Base-by-base conservation (phyloP, 1,140 invertebrate genomes). In the Calliphora vicina region DNA sequence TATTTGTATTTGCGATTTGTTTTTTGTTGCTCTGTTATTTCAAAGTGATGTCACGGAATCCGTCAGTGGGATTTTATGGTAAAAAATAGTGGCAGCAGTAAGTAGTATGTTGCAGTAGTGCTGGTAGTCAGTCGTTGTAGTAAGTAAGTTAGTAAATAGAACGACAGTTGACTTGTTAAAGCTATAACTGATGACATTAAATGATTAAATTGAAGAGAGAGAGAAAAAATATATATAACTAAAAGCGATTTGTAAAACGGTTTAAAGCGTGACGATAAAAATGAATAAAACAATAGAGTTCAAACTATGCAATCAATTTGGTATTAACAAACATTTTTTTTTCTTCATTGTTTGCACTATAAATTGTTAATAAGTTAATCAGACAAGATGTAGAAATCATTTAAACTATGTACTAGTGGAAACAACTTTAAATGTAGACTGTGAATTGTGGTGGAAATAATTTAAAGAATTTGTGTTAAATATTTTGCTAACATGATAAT, bases 71-170 rank as follows among this genome's bases (percentile, higher is more conserved):
- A 57, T 57, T 57, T 57, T 15, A 15, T 57, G 50, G 50, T 57
- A 35, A 8, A n/a, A n/a, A n/a, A 35, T 35, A 50, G 45, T 50
- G 45, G 45, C 35, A 35, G 50, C n/a, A 57, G 50, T 15, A n/a
- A 57, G 15, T n/a, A 57, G 15, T 57, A 57, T n/a, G 50, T n/a
- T 15, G 15, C 1, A 57, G 13, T 57, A 8, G 35, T 35, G 10
- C 6, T 35, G 35, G 35, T 35, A 35, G 35, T 35, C 35, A 35
- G n/a, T 12, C 61, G 9, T 3, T 8, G 6, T 23, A 67, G n/a
- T 67, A 67, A 67, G 61, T 67, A 67, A 67, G 23, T 67, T 23
- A 67, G 61, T 67, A 67, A 67, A 67, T 67, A 67, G n/a, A 67
- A 67, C 61, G 61, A 67, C 61, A 67, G 61, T 23, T 23, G 45